phyloP scores from a whole-genome alignment of 2,797 vertebrate species.

The Helarctos malayanus region DNA sequence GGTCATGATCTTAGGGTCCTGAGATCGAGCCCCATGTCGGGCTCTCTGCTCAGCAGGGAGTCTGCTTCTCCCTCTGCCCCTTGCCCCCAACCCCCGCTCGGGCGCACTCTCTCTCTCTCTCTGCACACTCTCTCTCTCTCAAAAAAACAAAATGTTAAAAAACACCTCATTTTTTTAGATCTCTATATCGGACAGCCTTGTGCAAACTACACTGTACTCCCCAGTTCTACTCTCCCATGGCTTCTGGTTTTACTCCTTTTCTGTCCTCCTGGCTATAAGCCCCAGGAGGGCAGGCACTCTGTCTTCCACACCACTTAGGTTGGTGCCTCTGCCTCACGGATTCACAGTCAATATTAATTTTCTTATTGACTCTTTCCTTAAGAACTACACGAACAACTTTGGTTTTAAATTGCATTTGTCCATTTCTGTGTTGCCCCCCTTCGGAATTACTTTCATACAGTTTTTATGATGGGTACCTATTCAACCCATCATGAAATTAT shows the following conservation, averaged over 20 bases:
- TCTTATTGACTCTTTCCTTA: not conserved
- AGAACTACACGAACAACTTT: not conserved
- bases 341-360: not conserved
- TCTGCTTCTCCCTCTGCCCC: not conserved
- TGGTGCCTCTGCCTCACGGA: not conserved
- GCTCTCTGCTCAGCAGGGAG: not conserved
- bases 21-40: not conserved
- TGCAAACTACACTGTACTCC: not conserved
- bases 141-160: not conserved
- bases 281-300: not conserved
- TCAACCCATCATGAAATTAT: not conserved
- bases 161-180: not conserved
- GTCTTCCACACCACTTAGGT: not conserved
- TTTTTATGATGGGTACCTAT: not conserved
- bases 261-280: not conserved
- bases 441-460: not conserved
- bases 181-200: not conserved
- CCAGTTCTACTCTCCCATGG: not conserved
- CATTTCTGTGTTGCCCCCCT: not conserved
- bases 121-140: too few relatives aligned
- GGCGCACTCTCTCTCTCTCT: not conserved
- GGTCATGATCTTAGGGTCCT: not conserved
- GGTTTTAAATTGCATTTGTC: conserved; percentile 17
- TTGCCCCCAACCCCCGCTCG: not conserved
- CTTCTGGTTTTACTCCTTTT: not conserved